Evolutionary conservation across 2,888 invertebrate species (phyloP), one percentile per base, ranked within the genome.

Genomic region (Petrophora chlorosata): DNA sequence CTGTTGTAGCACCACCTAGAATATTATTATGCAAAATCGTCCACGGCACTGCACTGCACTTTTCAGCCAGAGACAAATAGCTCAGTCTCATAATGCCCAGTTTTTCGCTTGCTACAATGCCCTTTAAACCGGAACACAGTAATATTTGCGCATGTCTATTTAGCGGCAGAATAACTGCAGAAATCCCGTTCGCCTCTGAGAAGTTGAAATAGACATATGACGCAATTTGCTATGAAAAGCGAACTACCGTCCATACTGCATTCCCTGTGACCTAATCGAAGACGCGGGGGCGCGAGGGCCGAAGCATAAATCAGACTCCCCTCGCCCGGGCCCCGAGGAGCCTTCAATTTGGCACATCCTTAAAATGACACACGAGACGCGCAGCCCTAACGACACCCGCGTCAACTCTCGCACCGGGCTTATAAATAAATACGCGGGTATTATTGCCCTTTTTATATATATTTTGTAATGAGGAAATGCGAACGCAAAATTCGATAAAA

Each of bases 271-370:
- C 14, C 42, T 43, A 80, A 83, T 82, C 79, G 80, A 78, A 79
- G 70, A 65, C 68, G 68, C 73, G 70, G 70, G 72, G 79, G 73
- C 70, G 73, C 75, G 64, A 72, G 70, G 75, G 75, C 78, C 73
- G 66, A 60, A 64, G 84, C 82, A 89, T 89, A 89, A 89, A 89
- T 89, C 89, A 89, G 86, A 63, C 84, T 79, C 83, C 85, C 86
- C 87, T 81, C 82, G 81, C 82, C 82, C 81, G 80, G 82, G 83
- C 82, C 78, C 77, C 75, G 64, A 77, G 82, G 86, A 88, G 85
- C 87, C 90, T 90, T 90, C 90, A 90, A 90, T 90, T 90, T 90
- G 86, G 88, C 83, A 88, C 89, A 89, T 90, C 90, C 90, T 90
- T 90, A 90, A 90, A 90, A 90, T 90, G 90, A 90, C 89, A 90